phyloP scores from a whole-genome alignment of 2,113 vertebrate genomes.

The Cinclus mexicanus region DNA sequence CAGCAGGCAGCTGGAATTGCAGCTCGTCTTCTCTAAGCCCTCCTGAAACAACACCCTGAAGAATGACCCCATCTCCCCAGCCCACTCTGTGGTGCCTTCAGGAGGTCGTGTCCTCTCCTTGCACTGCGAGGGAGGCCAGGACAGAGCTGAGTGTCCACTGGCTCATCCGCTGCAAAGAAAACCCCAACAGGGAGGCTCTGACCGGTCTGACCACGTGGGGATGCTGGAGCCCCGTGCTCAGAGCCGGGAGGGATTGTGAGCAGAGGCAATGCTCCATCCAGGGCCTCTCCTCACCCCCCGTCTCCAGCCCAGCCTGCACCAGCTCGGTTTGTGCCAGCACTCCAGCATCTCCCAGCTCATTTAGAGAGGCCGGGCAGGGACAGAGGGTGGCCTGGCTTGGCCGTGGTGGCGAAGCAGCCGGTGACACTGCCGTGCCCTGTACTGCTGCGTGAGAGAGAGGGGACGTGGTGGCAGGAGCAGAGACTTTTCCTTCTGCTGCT shows the following conservation, averaged over 20 bases:
- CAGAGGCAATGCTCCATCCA: background rate
- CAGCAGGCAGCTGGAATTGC: background rate
- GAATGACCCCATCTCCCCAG: background rate
- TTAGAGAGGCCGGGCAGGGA: background rate
- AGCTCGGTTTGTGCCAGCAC: background rate
- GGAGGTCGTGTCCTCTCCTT: background rate
- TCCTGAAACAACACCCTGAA: background rate
- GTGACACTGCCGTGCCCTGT: rapidly evolving
- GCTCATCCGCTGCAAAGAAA: rapidly evolving
- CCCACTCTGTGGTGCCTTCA: rapidly evolving
- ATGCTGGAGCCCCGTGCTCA: slow-evolving; percentile 26
- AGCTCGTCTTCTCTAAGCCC: background rate
- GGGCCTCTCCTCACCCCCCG: background rate
- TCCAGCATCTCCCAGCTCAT: rapidly evolving
- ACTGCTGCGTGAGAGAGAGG: rapidly evolving
- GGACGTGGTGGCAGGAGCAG: background rate
- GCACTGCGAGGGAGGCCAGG: background rate
- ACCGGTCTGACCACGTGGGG: slow-evolving; percentile 5
- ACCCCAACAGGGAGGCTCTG: rapidly evolving
- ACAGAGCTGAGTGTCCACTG: rapidly evolving
- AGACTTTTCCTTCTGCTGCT: background rate
- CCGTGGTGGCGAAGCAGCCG: rapidly evolving
- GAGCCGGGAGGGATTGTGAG: background rate
- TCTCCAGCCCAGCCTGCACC: background rate
- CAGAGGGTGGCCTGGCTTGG: background rate